Base-by-base conservation (phyloP, 2,797 vertebrate species). In the Malurus splendens region DNA sequence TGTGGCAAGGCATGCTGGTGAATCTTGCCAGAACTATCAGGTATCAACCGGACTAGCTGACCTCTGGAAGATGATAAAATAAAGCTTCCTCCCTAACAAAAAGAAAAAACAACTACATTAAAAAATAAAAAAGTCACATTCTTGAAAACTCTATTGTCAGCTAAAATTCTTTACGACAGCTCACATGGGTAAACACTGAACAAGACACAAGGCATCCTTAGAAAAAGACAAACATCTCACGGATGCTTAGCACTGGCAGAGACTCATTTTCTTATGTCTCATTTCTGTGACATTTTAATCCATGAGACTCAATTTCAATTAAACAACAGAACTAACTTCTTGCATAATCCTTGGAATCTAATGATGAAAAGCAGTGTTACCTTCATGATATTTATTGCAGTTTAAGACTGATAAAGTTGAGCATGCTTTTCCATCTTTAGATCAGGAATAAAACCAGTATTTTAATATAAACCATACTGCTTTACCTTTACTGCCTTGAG, bases 401-500 rank as follows among this genome's bases (percentile, higher is more conserved):
- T 56, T 22, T 32, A 73, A 33, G 17, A 54, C 23, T 27, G 38
- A n/a, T 44, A 33, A 72, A 3, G 2, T 2, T 6, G 14, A 80
- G 15, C 5, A 41, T 5, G 4, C 2, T 19, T 60, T 79, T 73
- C 30, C 6, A 41, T 48, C 39, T 72, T 60, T 30, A 47, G 39
- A 65, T 50, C 22, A 64, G 14, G 17, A 80, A 87, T 30, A 52
- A 62, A 45, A 27, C 27, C 3, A 14, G 3, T 55, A 61, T 71
- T 44, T 51, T 47, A 32, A 60, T 7, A 65, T 1, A 60, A 73
- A 85, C 93, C 39, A 74, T 19, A 33, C 7, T 50, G 30, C 12
- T 55, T 85, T 93, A 99, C 99, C 97, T 97, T 97, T 70, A 99
- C 98, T 51, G 98, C 97, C 42, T 98, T 98, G 12, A 99, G 97